Evolutionary conservation across 2,113 vertebrate genomes (phyloP).

Genomic region (Nansenia antarctica): DNA sequence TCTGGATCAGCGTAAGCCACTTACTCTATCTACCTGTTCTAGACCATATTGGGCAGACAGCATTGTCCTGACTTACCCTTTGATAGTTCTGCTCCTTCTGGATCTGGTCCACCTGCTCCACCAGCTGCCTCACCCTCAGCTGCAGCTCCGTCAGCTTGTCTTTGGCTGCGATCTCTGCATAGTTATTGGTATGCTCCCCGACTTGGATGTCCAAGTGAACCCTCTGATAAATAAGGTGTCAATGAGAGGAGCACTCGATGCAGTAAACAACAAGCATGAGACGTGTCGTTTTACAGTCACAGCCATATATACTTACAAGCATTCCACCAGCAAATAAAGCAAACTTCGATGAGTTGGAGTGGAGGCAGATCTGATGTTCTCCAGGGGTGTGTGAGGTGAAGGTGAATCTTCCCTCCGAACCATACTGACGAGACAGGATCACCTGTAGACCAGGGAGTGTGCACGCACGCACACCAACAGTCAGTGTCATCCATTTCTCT

Average conservation of each 20-base stretch:
- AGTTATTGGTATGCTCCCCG: conserved; percentile 90
- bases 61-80: conserved; percentile 75
- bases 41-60: not conserved
- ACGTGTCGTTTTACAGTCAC: too few relatives aligned
- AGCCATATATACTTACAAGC: conserved; percentile 79
- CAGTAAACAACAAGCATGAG: too few relatives aligned
- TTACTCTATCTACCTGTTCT: too few relatives aligned
- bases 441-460: conserved; percentile 66
- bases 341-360: conserved; percentile 94
- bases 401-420: conserved; percentile 87
- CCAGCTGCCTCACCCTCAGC: conserved; percentile 86
- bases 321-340: conserved; percentile 91
- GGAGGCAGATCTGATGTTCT: conserved; percentile 92
- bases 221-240: conserved; percentile 69
- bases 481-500: not conserved
- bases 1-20: too few relatives aligned
- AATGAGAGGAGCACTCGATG: not conserved
- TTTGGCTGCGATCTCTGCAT: conserved; percentile 90
- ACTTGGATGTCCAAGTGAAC: conserved; percentile 93
- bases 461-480: not conserved
- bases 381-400: conserved; percentile 90
- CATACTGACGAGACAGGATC: conserved; percentile 87
- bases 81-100: conserved; percentile 96
- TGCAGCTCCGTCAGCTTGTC: conserved; percentile 91
- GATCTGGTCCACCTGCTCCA: conserved; percentile 93